Conservation (phyloP, 2,797 vertebrate species). For the Melanotaenia trifasciata region DNA sequence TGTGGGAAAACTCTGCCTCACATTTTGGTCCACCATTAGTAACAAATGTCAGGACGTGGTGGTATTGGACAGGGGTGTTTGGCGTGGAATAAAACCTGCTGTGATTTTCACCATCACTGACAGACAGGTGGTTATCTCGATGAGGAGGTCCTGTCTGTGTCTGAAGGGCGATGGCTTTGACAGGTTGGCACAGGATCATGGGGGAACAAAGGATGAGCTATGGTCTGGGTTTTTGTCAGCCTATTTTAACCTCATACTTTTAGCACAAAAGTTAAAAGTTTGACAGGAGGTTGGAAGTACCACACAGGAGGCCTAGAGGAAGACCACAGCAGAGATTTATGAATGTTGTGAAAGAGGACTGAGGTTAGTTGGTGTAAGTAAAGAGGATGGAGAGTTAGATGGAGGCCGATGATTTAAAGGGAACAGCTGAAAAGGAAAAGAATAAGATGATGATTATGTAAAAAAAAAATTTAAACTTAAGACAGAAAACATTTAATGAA, state of each 20-base stretch:
- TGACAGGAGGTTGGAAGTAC: not conserved
- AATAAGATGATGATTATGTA: not conserved
- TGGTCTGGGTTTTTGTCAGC: constrained; percentile 37
- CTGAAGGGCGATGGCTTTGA: constrained; percentile 49
- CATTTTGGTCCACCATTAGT: not conserved
- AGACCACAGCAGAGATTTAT: not conserved
- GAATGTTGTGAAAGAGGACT: not conserved
- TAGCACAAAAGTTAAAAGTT: not conserved
- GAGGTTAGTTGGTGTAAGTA: not conserved
- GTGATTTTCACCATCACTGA: constrained; percentile 12
- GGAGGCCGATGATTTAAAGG: not conserved
- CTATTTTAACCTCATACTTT: constrained; percentile 22
- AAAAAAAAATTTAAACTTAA: not conserved
- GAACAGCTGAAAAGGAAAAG: constrained; percentile 12
- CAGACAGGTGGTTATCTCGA: constrained; percentile 44
- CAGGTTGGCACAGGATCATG: constrained; percentile 39
- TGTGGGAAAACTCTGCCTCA: not conserved
- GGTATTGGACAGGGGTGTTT: constrained; percentile 3
- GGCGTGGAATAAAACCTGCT: constrained; percentile 30
- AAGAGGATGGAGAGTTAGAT: too few species aligned
- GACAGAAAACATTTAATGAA: not conserved
- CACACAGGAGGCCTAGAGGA: not conserved
- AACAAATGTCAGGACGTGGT: constrained; percentile 41
- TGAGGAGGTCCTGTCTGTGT: constrained; percentile 41
- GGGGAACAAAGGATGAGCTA: constrained; percentile 30